Percentiles rank a stretch among this genome's conserved stretches.
Evolutionary conservation across 2,113 vertebrate species (phyloP).

Genomic region (Lophotis ruficrista): DNA sequence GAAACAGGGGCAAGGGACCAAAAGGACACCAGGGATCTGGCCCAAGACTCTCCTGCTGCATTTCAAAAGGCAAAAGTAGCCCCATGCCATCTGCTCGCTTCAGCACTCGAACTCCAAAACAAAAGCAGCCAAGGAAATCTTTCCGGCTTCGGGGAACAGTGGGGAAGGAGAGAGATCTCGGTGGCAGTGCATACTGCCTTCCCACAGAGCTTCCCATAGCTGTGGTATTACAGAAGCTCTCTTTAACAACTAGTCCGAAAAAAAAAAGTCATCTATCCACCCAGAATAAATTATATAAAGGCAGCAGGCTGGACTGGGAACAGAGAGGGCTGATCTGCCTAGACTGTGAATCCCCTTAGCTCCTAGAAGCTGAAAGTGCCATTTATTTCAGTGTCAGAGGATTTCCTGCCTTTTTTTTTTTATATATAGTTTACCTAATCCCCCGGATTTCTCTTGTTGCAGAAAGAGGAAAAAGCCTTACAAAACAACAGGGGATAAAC

Average conservation of each 20-base stretch:
- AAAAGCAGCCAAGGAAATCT: constrained; percentile 2
- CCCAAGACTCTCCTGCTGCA: neutral
- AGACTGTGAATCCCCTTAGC: neutral
- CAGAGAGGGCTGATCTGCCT: neutral
- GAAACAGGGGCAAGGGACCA: neutral
- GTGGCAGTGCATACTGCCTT: neutral
- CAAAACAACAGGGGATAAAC: neutral
- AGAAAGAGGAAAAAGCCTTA: constrained; percentile 14
- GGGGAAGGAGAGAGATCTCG: neutral
- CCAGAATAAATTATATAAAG: neutral
- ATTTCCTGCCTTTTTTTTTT: neutral
- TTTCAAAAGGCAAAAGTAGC: neutral
- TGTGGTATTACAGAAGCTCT: neutral
- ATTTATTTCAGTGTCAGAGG: constrained; percentile 3
- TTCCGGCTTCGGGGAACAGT: neutral
- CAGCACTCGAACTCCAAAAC: neutral
- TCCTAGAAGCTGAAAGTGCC: neutral
- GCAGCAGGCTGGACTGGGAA: neutral
- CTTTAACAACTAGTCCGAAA: neutral
- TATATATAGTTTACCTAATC: neutral
- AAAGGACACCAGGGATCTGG: neutral
- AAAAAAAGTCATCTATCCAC: neutral
- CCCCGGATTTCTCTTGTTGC: neutral
- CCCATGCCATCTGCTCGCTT: neutral
- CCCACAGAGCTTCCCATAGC: neutral